These are phyloP conservation scores for Capreolus pygargus DNA, from an alignment of 2,113 vertebrate genomes.

Conservation along the genomic window DNA sequence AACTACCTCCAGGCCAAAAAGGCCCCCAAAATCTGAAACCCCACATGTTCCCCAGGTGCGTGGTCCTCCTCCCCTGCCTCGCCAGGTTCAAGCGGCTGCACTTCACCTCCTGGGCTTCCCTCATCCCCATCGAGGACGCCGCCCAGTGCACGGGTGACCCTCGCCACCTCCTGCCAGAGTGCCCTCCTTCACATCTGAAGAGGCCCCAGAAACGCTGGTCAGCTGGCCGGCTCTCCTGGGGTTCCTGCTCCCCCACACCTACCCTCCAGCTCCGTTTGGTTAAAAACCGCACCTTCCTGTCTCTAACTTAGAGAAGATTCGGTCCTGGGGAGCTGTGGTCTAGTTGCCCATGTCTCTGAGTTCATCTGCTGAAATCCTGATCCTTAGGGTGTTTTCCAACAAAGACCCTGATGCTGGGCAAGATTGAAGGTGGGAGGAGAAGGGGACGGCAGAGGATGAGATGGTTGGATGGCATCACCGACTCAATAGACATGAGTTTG, in stretches of 20 bases:
- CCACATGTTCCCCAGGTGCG: not conserved
- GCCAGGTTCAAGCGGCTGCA: no score
- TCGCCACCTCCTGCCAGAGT: not conserved
- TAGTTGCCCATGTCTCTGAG: not conserved
- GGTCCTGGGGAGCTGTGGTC: no score
- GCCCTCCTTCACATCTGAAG: not conserved
- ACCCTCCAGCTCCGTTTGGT: not conserved
- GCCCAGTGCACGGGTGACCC: rapidly evolving
- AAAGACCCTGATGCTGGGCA: not conserved
- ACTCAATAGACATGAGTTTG: not conserved
- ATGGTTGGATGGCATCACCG: not conserved
- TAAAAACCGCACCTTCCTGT: not conserved
- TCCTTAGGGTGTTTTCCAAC: not conserved
- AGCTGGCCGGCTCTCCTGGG: no score
- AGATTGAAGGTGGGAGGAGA: not conserved
- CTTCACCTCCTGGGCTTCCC: not conserved
- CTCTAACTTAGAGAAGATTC: not conserved
- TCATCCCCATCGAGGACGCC: no score
- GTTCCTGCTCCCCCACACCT: not conserved
- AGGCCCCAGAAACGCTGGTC: not conserved
- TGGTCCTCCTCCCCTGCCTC: not conserved
- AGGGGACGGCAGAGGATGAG: not conserved
- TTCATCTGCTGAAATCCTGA: not conserved
- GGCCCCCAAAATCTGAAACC: not conserved
- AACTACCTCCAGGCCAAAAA: not conserved